phyloP scores from a whole-genome alignment of 2,113 vertebrate genomes.

The Cynopterus brachyotis region DNA sequence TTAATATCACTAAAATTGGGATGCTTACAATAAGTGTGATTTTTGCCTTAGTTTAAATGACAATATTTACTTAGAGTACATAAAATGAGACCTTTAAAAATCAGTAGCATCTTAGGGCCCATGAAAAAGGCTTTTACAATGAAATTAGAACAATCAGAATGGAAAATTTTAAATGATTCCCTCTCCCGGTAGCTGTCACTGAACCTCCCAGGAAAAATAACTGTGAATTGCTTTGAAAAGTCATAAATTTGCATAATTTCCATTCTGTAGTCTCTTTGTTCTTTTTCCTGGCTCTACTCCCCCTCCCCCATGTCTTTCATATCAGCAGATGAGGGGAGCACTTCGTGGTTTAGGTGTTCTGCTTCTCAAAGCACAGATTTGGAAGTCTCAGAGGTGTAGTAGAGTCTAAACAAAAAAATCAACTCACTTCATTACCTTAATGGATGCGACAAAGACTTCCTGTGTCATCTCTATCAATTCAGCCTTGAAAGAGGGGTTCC shows the following conservation, averaged over 20 bases:
- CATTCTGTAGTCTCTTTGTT: background rate
- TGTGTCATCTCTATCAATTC: background rate
- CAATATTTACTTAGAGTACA: background rate
- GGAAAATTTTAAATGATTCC: background rate
- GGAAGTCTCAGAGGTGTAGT: background rate
- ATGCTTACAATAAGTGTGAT: background rate
- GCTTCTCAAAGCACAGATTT: background rate
- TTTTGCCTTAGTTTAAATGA: background rate
- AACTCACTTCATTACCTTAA: background rate
- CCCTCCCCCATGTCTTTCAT: background rate
- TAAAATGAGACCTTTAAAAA: background rate
- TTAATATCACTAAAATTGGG: background rate
- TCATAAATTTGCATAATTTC: background rate
- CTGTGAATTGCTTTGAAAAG: background rate
- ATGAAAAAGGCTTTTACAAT: background rate
- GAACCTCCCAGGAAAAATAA: background rate
- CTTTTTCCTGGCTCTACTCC: background rate
- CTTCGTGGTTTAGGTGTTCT: background rate
- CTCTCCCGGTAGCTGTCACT: background rate
- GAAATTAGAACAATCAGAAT: background rate
- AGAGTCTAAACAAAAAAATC: background rate
- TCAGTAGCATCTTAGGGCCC: background rate
- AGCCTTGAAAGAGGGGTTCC: background rate
- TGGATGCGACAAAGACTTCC: background rate
- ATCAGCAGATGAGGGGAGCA: background rate